Base-by-base conservation (phyloP, 2,888 invertebrate species). In the Parnassius mnemosyne region DNA sequence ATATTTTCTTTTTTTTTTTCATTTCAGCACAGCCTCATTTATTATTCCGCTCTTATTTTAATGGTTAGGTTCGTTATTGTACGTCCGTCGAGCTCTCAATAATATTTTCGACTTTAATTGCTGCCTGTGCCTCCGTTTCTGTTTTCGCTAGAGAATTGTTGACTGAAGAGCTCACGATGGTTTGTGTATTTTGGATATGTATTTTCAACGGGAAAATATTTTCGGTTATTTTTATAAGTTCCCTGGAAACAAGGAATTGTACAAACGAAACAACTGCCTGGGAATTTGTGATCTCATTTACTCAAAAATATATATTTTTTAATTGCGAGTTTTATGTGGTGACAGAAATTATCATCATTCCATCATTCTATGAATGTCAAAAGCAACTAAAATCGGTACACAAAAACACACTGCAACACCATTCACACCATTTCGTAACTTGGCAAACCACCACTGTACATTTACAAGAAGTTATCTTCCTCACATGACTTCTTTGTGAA, bases 41-140 rank as follows among this genome's bases (percentile, higher is more conserved):
- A 87, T 85, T 88, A 89, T 89, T 88, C 89, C 82, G 75, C 83
- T 89, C 85, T 89, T 88, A 89, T 89, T 91, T 89, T 89, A 90
- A 90, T 89, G 87, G 89, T 78, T 81, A 79, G 84, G 81, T 88
- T 89, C 89, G 89, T 89, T 90, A 88, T 87, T 83, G 85, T 85
- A 80, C 80, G 71, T 69, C 72, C 74, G 67, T 72, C 75, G 77
- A 76, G 76, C 77, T 80, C 79, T 81, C 81, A 79, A 87, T 87
- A 86, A 84, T 86, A 85, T 87, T 87, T 85, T 79, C 78, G 76
- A 79, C 77, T 84, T 83, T 88, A 87, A 89, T 89, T 87, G 86
- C 81, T 79, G 71, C 68, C 69, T 74, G 81, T 79, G 71, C 68
- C 69, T 74, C 71, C 71, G 71, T 71, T 77, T 74, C 81, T 68